A percentile compares a stretch with the other conserved stretches of the same genome.
Evolutionary conservation across 1,140 invertebrate genomes (phyloP).

Genomic region (Plodia interpunctella): DNA sequence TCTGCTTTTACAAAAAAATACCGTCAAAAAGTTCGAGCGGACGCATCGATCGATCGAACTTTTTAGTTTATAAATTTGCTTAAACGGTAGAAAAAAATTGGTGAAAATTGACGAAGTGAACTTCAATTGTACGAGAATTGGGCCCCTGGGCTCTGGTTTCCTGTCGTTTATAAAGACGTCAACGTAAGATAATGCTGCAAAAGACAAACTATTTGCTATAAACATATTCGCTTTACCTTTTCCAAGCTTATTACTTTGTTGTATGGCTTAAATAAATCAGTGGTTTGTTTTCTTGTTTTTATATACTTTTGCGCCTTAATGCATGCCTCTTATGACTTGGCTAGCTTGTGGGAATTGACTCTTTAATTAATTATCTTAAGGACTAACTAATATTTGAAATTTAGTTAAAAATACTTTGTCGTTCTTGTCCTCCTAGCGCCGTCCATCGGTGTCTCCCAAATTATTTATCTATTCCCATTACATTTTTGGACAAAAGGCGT

Average conservation of each 20-base stretch:
- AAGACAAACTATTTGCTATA: slow-evolving; percentile 13
- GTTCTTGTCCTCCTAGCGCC: slow-evolving; percentile 39
- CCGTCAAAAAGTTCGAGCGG: no score
- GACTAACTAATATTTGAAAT: no score
- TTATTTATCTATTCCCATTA: slow-evolving; percentile 73
- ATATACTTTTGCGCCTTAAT: no score
- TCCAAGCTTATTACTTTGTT: not conserved
- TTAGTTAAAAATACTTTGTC: not conserved
- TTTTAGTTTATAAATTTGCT: no score
- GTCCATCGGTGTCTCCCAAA: slow-evolving; percentile 38
- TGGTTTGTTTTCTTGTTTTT: slow-evolving; percentile 5
- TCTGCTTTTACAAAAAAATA: no score
- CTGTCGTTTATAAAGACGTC: slow-evolving; percentile 6
- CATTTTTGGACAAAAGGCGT: slow-evolving; percentile 70
- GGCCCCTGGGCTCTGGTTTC: not conserved
- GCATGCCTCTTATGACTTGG: not conserved
- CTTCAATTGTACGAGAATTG: no score
- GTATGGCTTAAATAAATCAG: slow-evolving; percentile 13
- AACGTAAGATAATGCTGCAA: slow-evolving; percentile 25
- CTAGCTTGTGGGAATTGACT: not conserved
- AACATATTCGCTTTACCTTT: not conserved
- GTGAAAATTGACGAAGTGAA: no score
- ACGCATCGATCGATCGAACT: no score
- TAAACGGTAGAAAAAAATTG: no score
- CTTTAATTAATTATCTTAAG: no score